Evolutionary conservation across 2,888 invertebrate species (phyloP).

Genomic region (Protula sp.): DNA sequence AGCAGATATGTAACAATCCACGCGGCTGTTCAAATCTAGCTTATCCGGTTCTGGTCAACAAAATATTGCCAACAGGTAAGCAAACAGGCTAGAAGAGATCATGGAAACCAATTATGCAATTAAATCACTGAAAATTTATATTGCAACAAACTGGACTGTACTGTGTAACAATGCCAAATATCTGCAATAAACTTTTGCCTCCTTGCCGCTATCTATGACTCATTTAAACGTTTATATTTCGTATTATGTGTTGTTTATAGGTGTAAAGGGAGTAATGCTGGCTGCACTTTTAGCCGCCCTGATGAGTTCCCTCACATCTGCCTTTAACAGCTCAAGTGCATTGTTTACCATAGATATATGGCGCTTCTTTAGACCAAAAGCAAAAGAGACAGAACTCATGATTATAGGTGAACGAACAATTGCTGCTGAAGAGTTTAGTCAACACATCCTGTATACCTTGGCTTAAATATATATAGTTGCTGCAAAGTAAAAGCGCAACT

Average conservation of each 20-base stretch:
- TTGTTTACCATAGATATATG: conserved; percentile 57
- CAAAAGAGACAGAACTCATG: conserved; percentile 24
- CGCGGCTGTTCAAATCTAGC: conserved; percentile 25
- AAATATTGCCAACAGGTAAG: conserved; percentile 17
- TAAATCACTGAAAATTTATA: too few species aligned
- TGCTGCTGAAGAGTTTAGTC: too few species aligned
- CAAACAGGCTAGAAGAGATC: conserved; percentile 53
- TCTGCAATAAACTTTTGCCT: too few species aligned
- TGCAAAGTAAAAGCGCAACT: too few species aligned
- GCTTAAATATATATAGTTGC: too few species aligned
- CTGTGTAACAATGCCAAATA: too few species aligned
- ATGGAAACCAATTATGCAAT: too few species aligned
- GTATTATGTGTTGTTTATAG: conserved; percentile 9
- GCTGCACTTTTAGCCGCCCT: conserved; percentile 57
- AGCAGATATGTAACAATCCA: conserved; percentile 16
- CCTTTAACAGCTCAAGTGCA: conserved; percentile 54
- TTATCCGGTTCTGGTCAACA: conserved; percentile 24
- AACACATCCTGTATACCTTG: too few species aligned
- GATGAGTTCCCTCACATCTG: conserved; percentile 55
- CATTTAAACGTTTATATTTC: too few species aligned
- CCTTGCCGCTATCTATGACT: too few species aligned
- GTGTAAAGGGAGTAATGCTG: conserved; percentile 37
- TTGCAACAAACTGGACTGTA: too few species aligned
- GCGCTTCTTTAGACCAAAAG: conserved; percentile 25
- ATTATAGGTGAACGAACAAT: too few species aligned